Percentiles rank a stretch among this genome's conserved stretches.
Conservation (phyloP, 2,888 invertebrate genomes). For the Oeneis ivallda region DNA sequence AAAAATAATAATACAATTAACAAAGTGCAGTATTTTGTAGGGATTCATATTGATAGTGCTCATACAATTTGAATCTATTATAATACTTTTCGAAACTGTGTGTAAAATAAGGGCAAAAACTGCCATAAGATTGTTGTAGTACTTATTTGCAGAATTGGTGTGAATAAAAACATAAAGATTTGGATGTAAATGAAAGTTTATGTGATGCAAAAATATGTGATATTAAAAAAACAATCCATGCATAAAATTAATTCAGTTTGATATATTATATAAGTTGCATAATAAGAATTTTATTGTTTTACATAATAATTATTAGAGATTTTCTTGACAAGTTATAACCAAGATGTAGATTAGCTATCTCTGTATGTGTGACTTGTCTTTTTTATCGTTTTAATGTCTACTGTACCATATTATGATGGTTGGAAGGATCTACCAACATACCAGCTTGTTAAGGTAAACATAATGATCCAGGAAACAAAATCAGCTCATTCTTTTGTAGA, state of each 20-base stretch:
- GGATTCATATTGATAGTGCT: conserved; percentile 20
- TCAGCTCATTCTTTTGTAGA: conserved; percentile 70
- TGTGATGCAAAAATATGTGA: conserved; percentile 21
- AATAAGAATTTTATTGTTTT: conserved; percentile 16
- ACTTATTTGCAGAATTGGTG: background rate
- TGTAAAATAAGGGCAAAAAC: background rate
- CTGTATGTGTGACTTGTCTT: conserved; percentile 79
- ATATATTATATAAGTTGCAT: background rate
- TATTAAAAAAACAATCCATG: background rate
- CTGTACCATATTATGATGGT: conserved; percentile 78
- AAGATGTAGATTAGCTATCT: conserved; percentile 63
- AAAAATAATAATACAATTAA: conserved; percentile 24
- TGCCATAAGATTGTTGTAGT: background rate
- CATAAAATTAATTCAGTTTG: background rate
- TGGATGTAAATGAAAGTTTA: background rate
- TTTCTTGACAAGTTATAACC: conserved; percentile 25
- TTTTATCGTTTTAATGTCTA: conserved; percentile 79
- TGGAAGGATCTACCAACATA: conserved; percentile 85
- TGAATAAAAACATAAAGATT: background rate
- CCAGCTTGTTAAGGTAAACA: conserved; percentile 84
- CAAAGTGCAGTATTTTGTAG: conserved; percentile 24
- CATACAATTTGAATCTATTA: background rate
- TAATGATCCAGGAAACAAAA: conserved; percentile 60
- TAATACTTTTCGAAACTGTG: background rate
- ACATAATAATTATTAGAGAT: conserved; percentile 9